phyloP scores from a whole-genome alignment of 2,797 vertebrate species.

The Monodelphis domestica region DNA sequence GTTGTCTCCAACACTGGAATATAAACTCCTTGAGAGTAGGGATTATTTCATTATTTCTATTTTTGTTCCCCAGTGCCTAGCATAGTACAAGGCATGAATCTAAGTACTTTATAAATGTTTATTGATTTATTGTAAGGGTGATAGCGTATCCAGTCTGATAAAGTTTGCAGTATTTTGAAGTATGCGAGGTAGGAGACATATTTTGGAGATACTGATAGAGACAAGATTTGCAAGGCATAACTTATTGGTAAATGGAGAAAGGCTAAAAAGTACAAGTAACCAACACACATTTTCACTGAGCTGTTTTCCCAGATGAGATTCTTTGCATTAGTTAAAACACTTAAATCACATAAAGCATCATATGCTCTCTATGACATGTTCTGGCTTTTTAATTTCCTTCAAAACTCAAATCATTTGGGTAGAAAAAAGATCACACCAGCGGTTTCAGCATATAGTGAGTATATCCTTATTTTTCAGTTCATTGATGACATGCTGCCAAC shows the following conservation, averaged over 20 bases:
- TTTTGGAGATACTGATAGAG: neutral
- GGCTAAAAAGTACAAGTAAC: neutral
- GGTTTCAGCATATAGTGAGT: neutral
- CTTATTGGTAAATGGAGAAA: neutral
- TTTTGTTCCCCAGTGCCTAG: neutral
- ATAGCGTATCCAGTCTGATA: neutral
- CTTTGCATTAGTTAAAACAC: neutral
- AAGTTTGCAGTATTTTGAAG: neutral
- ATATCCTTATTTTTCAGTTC: conserved; percentile 86
- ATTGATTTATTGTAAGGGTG: neutral
- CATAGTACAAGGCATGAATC: neutral
- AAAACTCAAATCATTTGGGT: neutral
- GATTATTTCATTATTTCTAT: neutral
- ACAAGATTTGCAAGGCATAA: neutral
- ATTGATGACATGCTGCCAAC: conserved; percentile 91
- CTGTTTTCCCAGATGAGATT: neutral
- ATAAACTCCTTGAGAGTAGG: neutral
- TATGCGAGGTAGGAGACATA: neutral
- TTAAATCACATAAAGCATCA: neutral
- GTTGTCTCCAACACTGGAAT: neutral
- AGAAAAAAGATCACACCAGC: accelerated
- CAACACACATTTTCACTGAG: neutral
- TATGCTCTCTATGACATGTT: neutral
- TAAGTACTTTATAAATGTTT: neutral
- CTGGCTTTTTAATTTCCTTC: neutral